These are phyloP conservation scores for Unio pictorum DNA, from an alignment of 2,888 invertebrate species.

Conservation along the genomic window DNA sequence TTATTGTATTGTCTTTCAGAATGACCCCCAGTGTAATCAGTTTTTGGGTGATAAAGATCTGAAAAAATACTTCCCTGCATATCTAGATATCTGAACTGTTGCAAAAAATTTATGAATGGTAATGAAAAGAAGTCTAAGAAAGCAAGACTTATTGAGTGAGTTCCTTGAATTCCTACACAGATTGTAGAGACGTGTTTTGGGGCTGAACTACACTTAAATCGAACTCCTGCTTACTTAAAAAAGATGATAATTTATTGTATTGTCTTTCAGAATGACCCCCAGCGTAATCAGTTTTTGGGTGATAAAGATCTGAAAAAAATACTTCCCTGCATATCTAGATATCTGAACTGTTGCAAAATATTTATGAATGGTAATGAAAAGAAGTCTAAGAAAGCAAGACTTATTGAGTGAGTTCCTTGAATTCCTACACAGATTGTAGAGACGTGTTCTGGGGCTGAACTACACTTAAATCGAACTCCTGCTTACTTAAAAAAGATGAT, in stretches of 20 bases:
- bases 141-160: background rate
- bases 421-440: too few species aligned
- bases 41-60: background rate
- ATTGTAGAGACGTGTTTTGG: too few species aligned
- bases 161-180: too few species aligned
- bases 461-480: too few species aligned
- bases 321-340: background rate
- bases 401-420: background rate
- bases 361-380: background rate
- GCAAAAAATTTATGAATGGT: background rate
- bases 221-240: too few species aligned
- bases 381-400: background rate
- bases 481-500: too few species aligned
- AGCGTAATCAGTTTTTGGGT: background rate
- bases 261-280: background rate
- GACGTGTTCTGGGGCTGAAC: too few species aligned
- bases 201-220: too few species aligned
- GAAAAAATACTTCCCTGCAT: conserved; percentile 1
- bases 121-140: background rate
- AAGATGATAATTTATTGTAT: too few species aligned
- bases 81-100: background rate
- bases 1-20: background rate
- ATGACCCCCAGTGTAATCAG: background rate
- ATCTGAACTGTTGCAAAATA: background rate
- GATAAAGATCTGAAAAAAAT: conserved; percentile 1